Evolutionary conservation across 2,888 invertebrate species (phyloP).

Genomic region (Chaetogeoica ovagalla): DNA sequence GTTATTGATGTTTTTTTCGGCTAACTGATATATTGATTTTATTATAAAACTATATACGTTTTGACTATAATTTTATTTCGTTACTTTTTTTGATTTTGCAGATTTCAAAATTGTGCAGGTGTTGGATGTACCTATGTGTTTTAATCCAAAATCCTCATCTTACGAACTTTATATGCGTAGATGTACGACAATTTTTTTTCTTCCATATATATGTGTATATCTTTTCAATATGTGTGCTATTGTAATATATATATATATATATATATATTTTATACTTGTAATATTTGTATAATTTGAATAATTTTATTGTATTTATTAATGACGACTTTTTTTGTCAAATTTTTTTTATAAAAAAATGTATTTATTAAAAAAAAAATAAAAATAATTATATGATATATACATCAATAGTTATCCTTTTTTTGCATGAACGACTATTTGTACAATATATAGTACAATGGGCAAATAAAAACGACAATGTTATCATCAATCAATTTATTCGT

Average conservation of each 20-base stretch:
- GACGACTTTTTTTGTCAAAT: not conserved
- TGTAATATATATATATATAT: not conserved
- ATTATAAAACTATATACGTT: too few species aligned
- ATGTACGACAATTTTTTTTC: not conserved
- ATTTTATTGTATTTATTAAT: constrained; percentile 13
- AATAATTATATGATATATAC: too few species aligned
- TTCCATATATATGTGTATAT: too few species aligned
- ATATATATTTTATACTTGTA: constrained; percentile 1
- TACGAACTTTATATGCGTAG: not conserved
- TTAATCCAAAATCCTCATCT: not conserved
- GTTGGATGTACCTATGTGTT: not conserved
- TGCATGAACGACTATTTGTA: too few species aligned
- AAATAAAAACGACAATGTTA: too few species aligned
- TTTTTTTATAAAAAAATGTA: constrained; percentile 16
- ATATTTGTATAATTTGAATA: not conserved
- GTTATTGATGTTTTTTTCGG: too few species aligned
- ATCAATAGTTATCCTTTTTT: too few species aligned
- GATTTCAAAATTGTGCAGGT: not conserved
- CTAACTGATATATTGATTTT: too few species aligned
- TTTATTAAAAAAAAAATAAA: not conserved
- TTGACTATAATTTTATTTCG: not conserved
- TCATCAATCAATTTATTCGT: too few species aligned
- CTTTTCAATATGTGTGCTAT: constrained; percentile 6
- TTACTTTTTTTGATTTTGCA: not conserved
- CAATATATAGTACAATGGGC: too few species aligned